Base-by-base conservation (phyloP, 2,797 vertebrate species). In the Micropoecilia bifurca region DNA sequence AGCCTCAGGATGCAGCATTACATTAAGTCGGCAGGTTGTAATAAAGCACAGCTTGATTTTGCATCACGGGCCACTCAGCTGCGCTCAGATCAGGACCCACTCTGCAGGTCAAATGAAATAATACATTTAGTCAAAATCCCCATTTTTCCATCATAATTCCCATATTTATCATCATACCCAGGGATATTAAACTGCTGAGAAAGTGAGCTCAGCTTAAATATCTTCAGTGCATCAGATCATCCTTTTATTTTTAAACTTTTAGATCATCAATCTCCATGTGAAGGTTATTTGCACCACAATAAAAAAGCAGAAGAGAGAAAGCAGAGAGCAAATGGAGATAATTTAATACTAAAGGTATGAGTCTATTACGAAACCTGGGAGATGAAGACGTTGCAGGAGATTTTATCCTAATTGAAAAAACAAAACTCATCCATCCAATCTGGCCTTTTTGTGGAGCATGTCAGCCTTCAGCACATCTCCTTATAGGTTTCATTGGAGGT, bases 401-500 rank as follows among this genome's bases (percentile, higher is more conserved):
- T 43, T n/a, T 5, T 13, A 69, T 45, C 41, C 39, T 43, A 43
- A 45, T n/a, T n/a, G 22, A 14, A 25, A 69, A 69, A 69, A 4
- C 22, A 22, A 68, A 22, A 69, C n/a, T 6, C 39, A 66, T 4
- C 10, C 39, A 66, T 4, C 10, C 45, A 69, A 43, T 43, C 41
- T 69, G 66, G 41, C 41, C 66, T 14, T 69, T 69, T 4, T 69
- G 10, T 43, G 20, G 71, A 69, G 5, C 63, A 16, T 50, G 71
- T 75, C 48, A 41, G 55, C 47, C 33, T 46, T 45, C 30, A 74
- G 7, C 46, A 9, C 1, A 46, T 48, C 39, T 3, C 53, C 12
- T 12, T 36, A 16, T 8, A 22, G 22, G 30, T 76, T 68, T 79
- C 73, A 82, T 76, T 80, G 73, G 84, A 85, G 61, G 53, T 46